Conservation (phyloP, 1,140 invertebrate species). For the Dinoponera quadriceps region DNA sequence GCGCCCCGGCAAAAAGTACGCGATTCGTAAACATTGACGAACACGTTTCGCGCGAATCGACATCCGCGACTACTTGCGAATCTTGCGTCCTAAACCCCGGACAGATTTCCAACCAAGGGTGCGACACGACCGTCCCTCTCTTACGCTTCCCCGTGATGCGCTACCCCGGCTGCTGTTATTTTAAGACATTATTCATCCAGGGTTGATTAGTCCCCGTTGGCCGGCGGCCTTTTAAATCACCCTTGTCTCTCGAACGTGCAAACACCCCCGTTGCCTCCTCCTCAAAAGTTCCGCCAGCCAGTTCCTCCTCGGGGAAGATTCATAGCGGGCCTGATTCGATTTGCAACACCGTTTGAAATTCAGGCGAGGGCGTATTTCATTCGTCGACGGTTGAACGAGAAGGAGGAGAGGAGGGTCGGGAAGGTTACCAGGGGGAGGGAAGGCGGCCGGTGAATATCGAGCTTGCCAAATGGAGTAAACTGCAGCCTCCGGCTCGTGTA, state of each 20-base stretch:
- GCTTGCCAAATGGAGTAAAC: slow-evolving; percentile 73
- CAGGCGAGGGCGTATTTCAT: slow-evolving; percentile 60
- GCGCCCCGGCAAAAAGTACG: neutral
- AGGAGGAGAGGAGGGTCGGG: neutral
- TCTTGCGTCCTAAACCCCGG: neutral
- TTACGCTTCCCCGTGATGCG: no score
- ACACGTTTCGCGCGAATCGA: neutral
- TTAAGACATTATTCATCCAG: slow-evolving; percentile 33
- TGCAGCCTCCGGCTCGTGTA: slow-evolving; percentile 65
- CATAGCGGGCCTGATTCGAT: slow-evolving; percentile 69
- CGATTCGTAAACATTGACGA: neutral
- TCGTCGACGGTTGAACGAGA: slow-evolving; percentile 19
- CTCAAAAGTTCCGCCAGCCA: slow-evolving; percentile 33
- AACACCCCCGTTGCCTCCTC: slow-evolving; percentile 25
- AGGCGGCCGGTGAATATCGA: slow-evolving; percentile 61
- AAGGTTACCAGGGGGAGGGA: slow-evolving; percentile 13
- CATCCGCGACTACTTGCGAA: neutral
- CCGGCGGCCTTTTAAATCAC: slow-evolving; percentile 45
- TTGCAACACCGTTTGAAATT: slow-evolving; percentile 69
- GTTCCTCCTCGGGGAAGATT: slow-evolving; percentile 62
- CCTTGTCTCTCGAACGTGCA: slow-evolving; percentile 48
- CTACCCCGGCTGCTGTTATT: neutral
- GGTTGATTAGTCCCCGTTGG: slow-evolving; percentile 40
- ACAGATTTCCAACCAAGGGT: neutral
- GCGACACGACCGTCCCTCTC: neutral